Evolutionary conservation across 2,113 vertebrate genomes (phyloP), one percentile per base, ranked within the genome.

Genomic region (Sardina pilchardus): DNA sequence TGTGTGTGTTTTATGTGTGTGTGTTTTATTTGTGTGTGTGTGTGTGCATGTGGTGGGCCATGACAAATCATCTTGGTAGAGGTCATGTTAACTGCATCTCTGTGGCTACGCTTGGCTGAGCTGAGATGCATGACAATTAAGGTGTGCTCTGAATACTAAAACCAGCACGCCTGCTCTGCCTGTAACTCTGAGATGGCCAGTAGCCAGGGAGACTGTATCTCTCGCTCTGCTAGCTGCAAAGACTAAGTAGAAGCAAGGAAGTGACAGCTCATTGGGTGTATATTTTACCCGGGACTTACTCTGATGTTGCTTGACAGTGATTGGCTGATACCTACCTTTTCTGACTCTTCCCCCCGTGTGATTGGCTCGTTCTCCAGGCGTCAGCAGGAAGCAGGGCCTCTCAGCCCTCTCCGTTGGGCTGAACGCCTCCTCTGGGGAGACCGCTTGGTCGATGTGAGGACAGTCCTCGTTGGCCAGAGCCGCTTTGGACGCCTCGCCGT

Each of bases 391-490:
- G 96, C 97, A 99, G 94, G 98, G 98, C 95, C 96, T 97, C 96
- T 99, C 97, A 94, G 71, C 26, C 71, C 96, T 95, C 94, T 97
- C 97, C 88, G 95, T 95, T 91, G 97, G 97, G 90, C 97, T 98
- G 96, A 98, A 99, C 94, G 96, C 96, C 94, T 99, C 98, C 95
- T 99, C 98, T 26, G 98, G 98, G 89, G 97, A 98, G 94, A 98
- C 95, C 92, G 97, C 97, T 96, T 99, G 98, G 96, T 99, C 98
- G 95, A 99, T 99, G 93, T 99, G 98, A 93, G 98, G 98, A 93
- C 98, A 99, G 93, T 99, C 98, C 97, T 99, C 98, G 81, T 99
- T 98, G 93, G 98, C 98, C 95, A 99, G 95, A 92, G 98, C 98
- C 88, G 98, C 98, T 89, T 98, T 98, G 92, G 97, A 97, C 91